These are phyloP conservation scores for Dicrurus megarhynchus DNA, from an alignment of 2,113 vertebrate genomes.

Conservation along the genomic window DNA sequence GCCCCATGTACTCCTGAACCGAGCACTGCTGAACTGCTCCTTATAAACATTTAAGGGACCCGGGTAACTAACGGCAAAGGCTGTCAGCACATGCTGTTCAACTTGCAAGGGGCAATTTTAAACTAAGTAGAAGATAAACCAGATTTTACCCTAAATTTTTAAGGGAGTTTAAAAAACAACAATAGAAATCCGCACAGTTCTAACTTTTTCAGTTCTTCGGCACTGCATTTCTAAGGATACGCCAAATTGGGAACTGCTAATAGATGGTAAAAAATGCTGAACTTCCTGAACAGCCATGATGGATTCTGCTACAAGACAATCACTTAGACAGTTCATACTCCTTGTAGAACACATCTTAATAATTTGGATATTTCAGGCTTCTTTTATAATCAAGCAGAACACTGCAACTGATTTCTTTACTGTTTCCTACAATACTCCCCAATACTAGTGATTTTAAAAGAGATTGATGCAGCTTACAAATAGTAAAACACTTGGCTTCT, in stretches of 20 bases:
- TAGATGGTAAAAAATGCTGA: rapidly evolving
- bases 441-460: not conserved
- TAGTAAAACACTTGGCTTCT: not conserved
- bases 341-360: not conserved
- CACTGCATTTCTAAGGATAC: not conserved
- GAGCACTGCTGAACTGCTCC: not conserved
- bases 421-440: not conserved
- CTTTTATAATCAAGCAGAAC: not conserved
- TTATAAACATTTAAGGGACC: not conserved
- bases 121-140: not conserved
- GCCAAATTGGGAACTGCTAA: not conserved
- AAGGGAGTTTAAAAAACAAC: not conserved
- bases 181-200: not conserved
- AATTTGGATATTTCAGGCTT: not conserved
- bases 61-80: rapidly evolving
- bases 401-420: not conserved
- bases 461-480: not conserved
- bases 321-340: not conserved
- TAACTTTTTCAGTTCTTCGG: not conserved
- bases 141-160: not conserved
- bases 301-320: not conserved
- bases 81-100: not conserved
- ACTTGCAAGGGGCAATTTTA: not conserved
- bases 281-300: not conserved
- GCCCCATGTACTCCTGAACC: rapidly evolving